Evolutionary conservation across 2,888 invertebrate genomes (phyloP), one percentile per base, ranked within the genome.

Genomic region (Lathronympha strigana): DNA sequence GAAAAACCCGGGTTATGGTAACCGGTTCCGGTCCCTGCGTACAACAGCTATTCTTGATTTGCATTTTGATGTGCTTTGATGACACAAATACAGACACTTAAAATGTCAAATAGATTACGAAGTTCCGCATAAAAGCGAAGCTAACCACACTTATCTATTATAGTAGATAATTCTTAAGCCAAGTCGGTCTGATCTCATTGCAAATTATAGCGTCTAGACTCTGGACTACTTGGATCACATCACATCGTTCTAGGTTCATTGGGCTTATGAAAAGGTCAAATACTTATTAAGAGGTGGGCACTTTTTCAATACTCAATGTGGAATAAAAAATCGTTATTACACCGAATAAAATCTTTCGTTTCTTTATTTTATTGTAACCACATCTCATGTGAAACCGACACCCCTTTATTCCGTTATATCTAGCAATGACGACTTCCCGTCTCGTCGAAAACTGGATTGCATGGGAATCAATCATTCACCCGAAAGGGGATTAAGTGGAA

Each of bases 381-480:
- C 23, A 21, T 8, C n/a, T 51, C 23, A 53, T 19, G 33, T 33
- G 1, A 45, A 62, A n/a, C 8, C 33, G 36, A 33, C 31, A 31
- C 19, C 47, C 63, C 49, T 49, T 36, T 49, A 49, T 31, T 8
- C 49, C 38, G 47, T 51, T 60, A 50, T 51, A 55, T 31, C 55
- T 57, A 60, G 38, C 66, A 45, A 36, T 47, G 58, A 36, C 67
- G 64, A 67, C 50, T 67, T 69, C 50, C 63, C 57, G 66, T 53
- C 69, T 61, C 58, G 53, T 62, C 51, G 61, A 66, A 71, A 69
- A 67, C 67, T 64, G 64, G 66, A 23, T 50, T 51, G 67, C 67
- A 21, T 38, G 72, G 61, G 53, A 68, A 70, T 73, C 71, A 67
- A 70, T 71, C 71, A 69, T 68, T 61, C 57, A 25, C 55, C 61